These are phyloP conservation scores for Pyxicephalus adspersus DNA, from an alignment of 2,113 vertebrate genomes.

Conservation along the genomic window DNA sequence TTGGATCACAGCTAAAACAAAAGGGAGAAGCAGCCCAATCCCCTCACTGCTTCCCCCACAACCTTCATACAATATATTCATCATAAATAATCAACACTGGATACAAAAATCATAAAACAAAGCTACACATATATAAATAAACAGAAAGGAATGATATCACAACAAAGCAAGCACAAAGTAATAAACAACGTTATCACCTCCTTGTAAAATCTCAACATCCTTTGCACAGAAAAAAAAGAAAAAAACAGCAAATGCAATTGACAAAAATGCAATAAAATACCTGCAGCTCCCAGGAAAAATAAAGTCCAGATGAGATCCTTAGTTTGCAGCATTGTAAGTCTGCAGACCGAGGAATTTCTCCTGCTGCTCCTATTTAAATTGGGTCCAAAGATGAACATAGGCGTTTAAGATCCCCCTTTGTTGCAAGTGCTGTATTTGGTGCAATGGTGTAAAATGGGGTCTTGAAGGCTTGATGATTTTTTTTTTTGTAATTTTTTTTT, in stretches of 20 bases:
- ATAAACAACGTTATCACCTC: background rate
- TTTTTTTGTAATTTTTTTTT: constrained; percentile 56
- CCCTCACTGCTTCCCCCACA: background rate
- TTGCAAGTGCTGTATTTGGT: constrained; percentile 13
- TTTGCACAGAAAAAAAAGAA: background rate
- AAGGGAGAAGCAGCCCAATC: constrained; percentile 12
- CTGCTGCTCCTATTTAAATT: constrained; percentile 53
- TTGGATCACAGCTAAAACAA: constrained; percentile 11
- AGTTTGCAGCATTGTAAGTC: constrained; percentile 85
- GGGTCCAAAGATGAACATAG: constrained; percentile 50
- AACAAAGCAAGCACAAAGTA: constrained; percentile 28
- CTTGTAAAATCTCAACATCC: background rate
- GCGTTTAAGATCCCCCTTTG: constrained; percentile 39
- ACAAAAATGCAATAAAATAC: constrained; percentile 67
- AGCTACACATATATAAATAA: background rate
- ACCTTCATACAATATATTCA: no score
- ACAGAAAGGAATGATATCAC: constrained; percentile 13
- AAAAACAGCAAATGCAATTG: background rate
- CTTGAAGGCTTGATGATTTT: constrained; percentile 30
- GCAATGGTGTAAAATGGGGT: constrained; percentile 13
- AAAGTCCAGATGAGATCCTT: constrained; percentile 82
- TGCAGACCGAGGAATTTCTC: constrained; percentile 65
- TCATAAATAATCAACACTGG: background rate
- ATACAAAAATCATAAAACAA: background rate
- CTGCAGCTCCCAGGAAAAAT: constrained; percentile 85